Evolutionary conservation across 2,113 vertebrate genomes (phyloP).

Genomic region (Chauna torquata): DNA sequence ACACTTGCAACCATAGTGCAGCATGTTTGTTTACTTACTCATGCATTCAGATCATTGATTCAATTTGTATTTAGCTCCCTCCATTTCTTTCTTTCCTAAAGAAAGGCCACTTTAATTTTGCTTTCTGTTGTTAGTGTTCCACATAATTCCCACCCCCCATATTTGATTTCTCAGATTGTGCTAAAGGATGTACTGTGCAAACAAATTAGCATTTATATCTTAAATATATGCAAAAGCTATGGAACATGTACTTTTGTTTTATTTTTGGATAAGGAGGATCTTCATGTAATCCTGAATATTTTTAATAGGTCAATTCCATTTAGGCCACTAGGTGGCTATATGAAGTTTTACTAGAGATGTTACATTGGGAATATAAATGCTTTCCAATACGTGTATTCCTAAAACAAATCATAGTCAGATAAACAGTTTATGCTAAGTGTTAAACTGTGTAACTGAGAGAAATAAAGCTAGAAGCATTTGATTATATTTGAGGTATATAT

Average conservation of each 20-base stretch:
- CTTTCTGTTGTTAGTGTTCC: constrained; percentile 45
- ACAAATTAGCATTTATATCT: constrained; percentile 82
- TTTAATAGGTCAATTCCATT: constrained; percentile 35
- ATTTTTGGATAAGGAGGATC: constrained; percentile 66
- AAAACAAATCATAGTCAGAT: not conserved
- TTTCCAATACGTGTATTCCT: constrained; percentile 15
- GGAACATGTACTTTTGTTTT: constrained; percentile 73
- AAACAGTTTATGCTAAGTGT: constrained; percentile 49
- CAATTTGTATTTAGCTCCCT: not conserved
- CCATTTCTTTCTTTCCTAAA: not conserved
- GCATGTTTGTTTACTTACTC: constrained; percentile 13
- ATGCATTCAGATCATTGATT: constrained; percentile 9
- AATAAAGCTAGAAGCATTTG: constrained; percentile 58
- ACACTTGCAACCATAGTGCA: not conserved
- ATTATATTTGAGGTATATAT: constrained; percentile 30
- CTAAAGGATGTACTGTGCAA: constrained; percentile 79
- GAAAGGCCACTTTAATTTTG: constrained; percentile 30
- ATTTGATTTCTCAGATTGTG: constrained; percentile 72
- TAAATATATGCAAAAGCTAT: constrained; percentile 80
- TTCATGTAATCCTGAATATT: constrained; percentile 28
- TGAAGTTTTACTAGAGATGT: constrained; percentile 37
- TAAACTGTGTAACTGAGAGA: constrained; percentile 48
- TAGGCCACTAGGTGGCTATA: constrained; percentile 63
- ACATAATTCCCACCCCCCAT: constrained; percentile 33
- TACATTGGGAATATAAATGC: constrained; percentile 15